These are phyloP conservation scores for Diorhabda sublineata DNA, from an alignment of 1,140 invertebrate species.

Conservation along the genomic window DNA sequence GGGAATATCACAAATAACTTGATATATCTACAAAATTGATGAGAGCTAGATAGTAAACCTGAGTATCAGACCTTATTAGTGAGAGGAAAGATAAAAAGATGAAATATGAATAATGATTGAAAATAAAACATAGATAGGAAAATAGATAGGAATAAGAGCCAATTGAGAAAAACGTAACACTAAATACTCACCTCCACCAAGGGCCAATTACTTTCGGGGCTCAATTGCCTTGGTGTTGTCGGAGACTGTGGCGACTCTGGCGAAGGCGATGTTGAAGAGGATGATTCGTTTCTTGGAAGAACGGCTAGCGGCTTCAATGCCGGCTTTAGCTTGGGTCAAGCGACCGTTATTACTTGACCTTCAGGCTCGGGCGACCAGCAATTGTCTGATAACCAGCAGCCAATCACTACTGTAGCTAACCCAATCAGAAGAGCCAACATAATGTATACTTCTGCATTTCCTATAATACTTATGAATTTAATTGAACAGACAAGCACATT, in stretches of 20 bases:
- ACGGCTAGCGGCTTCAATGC: slow-evolving; percentile 30
- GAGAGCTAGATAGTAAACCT: too few species aligned
- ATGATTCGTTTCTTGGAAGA: slow-evolving; percentile 30
- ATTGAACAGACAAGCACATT: too few species aligned
- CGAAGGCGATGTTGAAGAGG: slow-evolving; percentile 24
- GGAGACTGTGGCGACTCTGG: slow-evolving; percentile 14
- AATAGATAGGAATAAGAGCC: too few species aligned
- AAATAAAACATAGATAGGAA: too few species aligned
- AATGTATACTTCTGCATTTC: slow-evolving; percentile 69
- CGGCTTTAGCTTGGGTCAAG: slow-evolving; percentile 59
- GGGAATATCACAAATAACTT: too few species aligned
- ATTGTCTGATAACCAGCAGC: slow-evolving; percentile 71
- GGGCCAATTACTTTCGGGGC: slow-evolving; percentile 44
- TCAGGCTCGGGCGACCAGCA: slow-evolving; percentile 71
- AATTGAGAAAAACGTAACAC: too few species aligned
- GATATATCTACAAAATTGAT: too few species aligned
- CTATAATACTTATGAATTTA: slow-evolving; percentile 42
- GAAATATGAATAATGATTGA: too few species aligned
- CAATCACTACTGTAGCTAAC: slow-evolving; percentile 65
- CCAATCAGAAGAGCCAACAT: slow-evolving; percentile 66
- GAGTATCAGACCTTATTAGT: too few species aligned
- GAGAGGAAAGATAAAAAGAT: not conserved
- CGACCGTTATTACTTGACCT: slow-evolving; percentile 55
- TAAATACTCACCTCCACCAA: slow-evolving; percentile 37
- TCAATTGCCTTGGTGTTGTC: slow-evolving; percentile 27